Conservation (phyloP, 2,113 vertebrate species). For the Strix uralensis region DNA sequence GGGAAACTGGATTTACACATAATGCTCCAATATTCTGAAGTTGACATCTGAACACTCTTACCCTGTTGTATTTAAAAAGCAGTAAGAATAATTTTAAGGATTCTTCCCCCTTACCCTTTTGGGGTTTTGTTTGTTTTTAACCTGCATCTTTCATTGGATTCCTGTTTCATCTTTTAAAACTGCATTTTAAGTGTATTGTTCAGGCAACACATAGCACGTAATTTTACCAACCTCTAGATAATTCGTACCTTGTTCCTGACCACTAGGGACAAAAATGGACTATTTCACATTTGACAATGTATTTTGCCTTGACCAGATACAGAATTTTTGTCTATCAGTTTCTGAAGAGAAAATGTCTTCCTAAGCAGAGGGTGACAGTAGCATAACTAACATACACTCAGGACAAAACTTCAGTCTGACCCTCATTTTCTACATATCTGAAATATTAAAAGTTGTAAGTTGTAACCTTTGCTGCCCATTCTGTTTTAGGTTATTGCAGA, state of each 20-base stretch:
- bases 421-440: fast-evolving
- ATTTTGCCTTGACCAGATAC: neutral
- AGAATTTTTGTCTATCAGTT: neutral
- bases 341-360: neutral
- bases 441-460: fast-evolving
- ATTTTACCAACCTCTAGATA: neutral
- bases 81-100: neutral
- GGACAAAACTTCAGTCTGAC: neutral
- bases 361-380: neutral
- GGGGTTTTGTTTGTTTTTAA: neutral
- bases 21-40: neutral
- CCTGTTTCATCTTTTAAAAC: neutral
- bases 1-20: neutral
- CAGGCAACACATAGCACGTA: neutral
- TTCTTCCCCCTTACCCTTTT: neutral
- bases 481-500: neutral
- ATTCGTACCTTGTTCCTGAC: neutral
- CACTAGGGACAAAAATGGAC: neutral
- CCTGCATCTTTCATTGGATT: fast-evolving
- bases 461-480: neutral
- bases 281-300: neutral
- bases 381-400: neutral
- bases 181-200: neutral
- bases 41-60: neutral
- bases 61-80: neutral